phyloP scores from a whole-genome alignment of 1,140 invertebrate species.

The Drosophila eugracilis region DNA sequence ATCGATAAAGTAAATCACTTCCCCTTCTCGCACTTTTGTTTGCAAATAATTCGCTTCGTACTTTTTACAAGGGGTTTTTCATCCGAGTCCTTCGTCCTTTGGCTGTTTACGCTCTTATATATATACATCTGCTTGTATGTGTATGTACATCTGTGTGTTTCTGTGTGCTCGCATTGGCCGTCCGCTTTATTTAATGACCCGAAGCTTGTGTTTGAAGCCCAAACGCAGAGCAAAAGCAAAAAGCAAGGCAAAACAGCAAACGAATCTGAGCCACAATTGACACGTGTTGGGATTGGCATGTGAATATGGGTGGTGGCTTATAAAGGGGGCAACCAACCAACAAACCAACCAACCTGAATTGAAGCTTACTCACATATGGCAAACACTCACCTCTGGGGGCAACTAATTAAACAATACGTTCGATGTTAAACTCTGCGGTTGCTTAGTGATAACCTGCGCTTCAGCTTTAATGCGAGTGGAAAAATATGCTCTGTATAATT shows the following conservation, averaged over 20 bases:
- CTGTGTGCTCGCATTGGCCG: slow-evolving; percentile 9
- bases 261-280: slow-evolving; percentile 46
- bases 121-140: background rate
- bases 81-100: slow-evolving; percentile 31
- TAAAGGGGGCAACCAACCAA: background rate
- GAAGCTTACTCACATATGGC: slow-evolving; percentile 13
- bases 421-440: background rate
- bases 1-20: slow-evolving; percentile 76
- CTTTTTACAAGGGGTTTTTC: slow-evolving; percentile 51
- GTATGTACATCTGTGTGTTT: slow-evolving; percentile 1
- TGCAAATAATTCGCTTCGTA: slow-evolving; percentile 61
- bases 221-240: slow-evolving; percentile 25
- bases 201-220: slow-evolving; percentile 45
- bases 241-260: slow-evolving; percentile 7
- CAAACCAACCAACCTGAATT: background rate
- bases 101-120: slow-evolving; percentile 17
- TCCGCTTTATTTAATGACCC: slow-evolving; percentile 52
- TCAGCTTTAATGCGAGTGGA: background rate
- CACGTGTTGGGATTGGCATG: slow-evolving; percentile 53
- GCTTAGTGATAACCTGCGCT: background rate
- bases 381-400: slow-evolving; percentile 3
- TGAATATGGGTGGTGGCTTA: background rate
- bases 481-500: background rate
- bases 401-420: slow-evolving; percentile 10
- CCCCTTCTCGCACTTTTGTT: slow-evolving; percentile 54